A percentile compares a stretch with the other conserved stretches of the same genome.
Evolutionary conservation across 53 echinoderm and acorn worm species (phyloP).

Genomic region (Holothuria leucospilota): DNA sequence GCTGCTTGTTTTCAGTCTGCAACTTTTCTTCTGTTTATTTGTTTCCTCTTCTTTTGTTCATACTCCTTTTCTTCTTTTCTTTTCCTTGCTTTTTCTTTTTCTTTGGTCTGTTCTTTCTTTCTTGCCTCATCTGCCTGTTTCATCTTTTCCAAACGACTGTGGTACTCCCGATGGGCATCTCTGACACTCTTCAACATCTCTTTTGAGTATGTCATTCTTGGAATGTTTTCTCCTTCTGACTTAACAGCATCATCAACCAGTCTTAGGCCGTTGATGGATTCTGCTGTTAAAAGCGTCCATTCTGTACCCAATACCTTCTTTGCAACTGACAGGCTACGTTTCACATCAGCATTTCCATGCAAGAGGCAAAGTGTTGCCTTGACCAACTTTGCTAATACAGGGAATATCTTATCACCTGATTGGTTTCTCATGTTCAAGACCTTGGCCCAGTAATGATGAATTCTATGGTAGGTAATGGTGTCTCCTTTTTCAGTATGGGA

Average conservation of each 20-base stretch:
- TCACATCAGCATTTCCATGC: conserved; percentile 27
- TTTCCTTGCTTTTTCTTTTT: too few relatives aligned
- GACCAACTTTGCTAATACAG: conserved; percentile 11
- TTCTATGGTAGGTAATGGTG: neutral
- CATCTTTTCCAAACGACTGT: conserved; percentile 3
- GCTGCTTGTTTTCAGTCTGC: neutral
- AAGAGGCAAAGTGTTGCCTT: conserved; percentile 20
- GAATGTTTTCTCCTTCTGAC: too few relatives aligned
- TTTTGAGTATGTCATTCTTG: too few relatives aligned
- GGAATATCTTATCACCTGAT: neutral
- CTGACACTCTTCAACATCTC: conserved; percentile 5
- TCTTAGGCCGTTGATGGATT: conserved; percentile 25
- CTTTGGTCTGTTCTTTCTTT: too few relatives aligned
- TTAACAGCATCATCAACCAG: neutral
- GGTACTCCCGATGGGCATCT: conserved; percentile 4
- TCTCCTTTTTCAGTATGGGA: neutral
- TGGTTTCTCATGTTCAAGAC: neutral
- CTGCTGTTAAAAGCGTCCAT: conserved; percentile 2
- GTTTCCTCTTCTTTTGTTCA: neutral
- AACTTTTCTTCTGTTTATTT: conserved; percentile 10
- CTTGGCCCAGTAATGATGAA: conserved; percentile 24
- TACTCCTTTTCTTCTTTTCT: neutral
- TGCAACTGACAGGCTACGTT: neutral
- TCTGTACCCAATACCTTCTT: conserved; percentile 15
- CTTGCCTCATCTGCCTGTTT: too few relatives aligned